Base-by-base conservation (phyloP, 2,113 vertebrate species). In the Pagrus major region DNA sequence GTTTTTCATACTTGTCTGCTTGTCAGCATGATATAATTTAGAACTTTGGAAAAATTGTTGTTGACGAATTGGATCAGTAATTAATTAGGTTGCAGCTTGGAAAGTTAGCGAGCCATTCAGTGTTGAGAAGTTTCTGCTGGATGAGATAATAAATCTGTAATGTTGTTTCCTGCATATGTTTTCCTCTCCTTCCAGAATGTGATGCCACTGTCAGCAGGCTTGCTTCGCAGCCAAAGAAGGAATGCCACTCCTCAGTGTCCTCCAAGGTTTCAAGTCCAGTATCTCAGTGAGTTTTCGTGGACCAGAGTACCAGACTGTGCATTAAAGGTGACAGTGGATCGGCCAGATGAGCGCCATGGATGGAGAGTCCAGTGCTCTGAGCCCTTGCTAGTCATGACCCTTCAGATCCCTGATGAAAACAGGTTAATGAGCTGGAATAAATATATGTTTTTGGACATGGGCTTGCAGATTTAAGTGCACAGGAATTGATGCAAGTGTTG, bases 391-490 rank as follows among this genome's bases (percentile, higher is more conserved):
- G 95, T 97, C 90, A 96, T 98, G 96, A 95, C 93, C 2, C 95
- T 99, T 63, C 96, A 98, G 42, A 97, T 99, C 85, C 97, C 97
- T 0, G 96, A 99, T 90, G 97, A 98, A 92, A 97, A 96, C 95
- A 98, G 97, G 98, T 91, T 25, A 80, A 74, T 46, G 14, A 71
- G 7, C 29, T 16, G 10, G 7, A 69, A 76, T 59, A 51, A 33
- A 74, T 31, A n/a, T 54, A 1, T 65, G 6, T 42, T 73, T 74
- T 41, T 66, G 3, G 6, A 63, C n/a, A 15, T 15, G 8, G 10
- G 6, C 6, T 41, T 76, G 37, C 21, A 60, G 10, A 49, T 51
- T 58, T 14, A 51, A 52, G 16, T 27, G 2, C 16, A 54, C 46
- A 63, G 31, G 4, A 56, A 33, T 29, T 46, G n/a, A 54, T 23